phyloP scores from a whole-genome alignment of 2,888 invertebrate species.

The Campoletis raptor region DNA sequence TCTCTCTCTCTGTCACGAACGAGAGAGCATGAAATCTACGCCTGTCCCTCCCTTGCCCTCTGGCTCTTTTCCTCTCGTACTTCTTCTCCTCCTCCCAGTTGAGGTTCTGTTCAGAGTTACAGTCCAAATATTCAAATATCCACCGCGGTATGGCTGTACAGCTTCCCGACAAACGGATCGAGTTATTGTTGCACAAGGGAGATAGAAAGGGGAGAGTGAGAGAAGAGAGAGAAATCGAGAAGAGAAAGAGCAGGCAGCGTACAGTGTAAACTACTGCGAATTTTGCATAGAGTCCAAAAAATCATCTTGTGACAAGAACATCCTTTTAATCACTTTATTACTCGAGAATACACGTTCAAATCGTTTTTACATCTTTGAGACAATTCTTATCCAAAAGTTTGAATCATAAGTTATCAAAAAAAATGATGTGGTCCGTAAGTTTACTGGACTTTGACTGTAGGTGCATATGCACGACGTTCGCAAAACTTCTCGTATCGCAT shows the following conservation, averaged over 20 bases:
- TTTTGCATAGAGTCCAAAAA: neutral
- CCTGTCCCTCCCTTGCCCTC: neutral
- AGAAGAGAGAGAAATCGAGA: neutral
- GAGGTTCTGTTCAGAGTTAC: slow-evolving; percentile 61
- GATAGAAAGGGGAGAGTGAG: slow-evolving; percentile 10
- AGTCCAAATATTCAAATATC: slow-evolving; percentile 69
- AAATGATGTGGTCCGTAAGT: slow-evolving; percentile 1
- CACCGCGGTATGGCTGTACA: slow-evolving; percentile 43
- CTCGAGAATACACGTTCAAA: neutral
- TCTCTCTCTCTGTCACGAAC: slow-evolving; percentile 43
- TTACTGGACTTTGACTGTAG: slow-evolving; percentile 22
- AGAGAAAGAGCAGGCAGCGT: neutral
- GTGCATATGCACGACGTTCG: slow-evolving; percentile 55
- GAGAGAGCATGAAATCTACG: slow-evolving; percentile 29
- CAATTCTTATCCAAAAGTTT: neutral
- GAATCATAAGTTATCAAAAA: neutral
- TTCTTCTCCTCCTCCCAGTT: slow-evolving; percentile 18
- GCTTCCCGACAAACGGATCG: slow-evolving; percentile 64
- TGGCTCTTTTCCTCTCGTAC: slow-evolving; percentile 6
- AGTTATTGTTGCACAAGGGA: slow-evolving; percentile 58
- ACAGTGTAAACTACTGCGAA: slow-evolving; percentile 1
- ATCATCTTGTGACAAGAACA: neutral
- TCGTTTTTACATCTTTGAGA: neutral
- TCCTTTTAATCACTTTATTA: neutral
- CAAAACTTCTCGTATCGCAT: slow-evolving; percentile 52